These are phyloP conservation scores for Drosophila nannoptera DNA, from an alignment of 1,140 invertebrate species.

Conservation along the genomic window DNA sequence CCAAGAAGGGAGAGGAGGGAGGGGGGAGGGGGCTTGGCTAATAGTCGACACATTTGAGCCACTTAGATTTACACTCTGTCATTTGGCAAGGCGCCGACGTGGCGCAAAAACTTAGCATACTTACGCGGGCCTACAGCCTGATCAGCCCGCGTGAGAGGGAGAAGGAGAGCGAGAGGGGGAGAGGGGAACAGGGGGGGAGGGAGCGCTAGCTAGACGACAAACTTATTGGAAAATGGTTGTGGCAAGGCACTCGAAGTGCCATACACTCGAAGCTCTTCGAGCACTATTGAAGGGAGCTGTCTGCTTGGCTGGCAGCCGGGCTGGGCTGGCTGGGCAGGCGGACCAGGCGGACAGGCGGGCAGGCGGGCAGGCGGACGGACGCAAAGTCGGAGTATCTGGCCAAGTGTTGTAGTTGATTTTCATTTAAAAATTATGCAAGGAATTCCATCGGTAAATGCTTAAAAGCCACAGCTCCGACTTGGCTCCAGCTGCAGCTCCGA, in stretches of 20 bases:
- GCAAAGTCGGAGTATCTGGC: conserved; percentile 2
- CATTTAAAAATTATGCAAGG: conserved; percentile 70
- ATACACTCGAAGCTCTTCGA: conserved; percentile 53
- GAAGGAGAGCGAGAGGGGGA: background rate
- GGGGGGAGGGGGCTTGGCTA: conserved; percentile 15
- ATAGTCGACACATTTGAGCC: conserved; percentile 53
- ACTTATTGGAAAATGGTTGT: conserved; percentile 72
- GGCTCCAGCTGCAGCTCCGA: conserved; percentile 23
- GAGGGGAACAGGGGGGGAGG: background rate
- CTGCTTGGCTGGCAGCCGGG: conserved; percentile 24
- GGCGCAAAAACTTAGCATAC: conserved; percentile 61
- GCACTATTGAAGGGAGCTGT: conserved; percentile 19
- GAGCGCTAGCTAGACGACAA: conserved; percentile 42
- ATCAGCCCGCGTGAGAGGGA: background rate
- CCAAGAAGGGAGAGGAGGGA: background rate
- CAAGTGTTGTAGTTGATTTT: conserved; percentile 48
- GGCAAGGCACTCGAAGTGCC: conserved; percentile 52
- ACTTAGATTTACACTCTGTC: conserved; percentile 53
- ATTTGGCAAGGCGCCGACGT: conserved; percentile 45
- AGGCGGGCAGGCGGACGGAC: background rate
- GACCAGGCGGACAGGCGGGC: background rate
- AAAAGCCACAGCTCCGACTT: conserved; percentile 30
- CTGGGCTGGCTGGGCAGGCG: conserved; percentile 6
- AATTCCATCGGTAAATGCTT: conserved; percentile 49
- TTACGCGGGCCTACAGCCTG: conserved; percentile 49